Evolutionary conservation across 2,113 vertebrate genomes (phyloP), one percentile per base, ranked within the genome.

Genomic region (Acanthochromis polyacanthus): DNA sequence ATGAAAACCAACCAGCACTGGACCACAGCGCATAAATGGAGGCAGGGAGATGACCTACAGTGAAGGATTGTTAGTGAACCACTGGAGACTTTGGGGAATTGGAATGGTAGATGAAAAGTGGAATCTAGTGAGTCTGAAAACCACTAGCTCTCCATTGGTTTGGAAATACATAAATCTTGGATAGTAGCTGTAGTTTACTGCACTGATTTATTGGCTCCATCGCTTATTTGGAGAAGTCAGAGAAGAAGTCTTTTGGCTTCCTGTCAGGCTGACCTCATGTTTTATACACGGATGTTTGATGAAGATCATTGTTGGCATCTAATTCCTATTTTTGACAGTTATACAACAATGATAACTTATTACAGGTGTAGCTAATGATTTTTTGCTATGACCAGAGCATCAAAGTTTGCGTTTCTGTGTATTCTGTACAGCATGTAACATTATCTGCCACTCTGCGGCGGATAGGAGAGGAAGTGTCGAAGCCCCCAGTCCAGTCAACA

Each of bases 401-500:
- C 51, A 57, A 16, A 46, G 2, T 61, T 38, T 51, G 22, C 51
- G 60, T 68, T 23, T 78, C 15, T 86, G 16, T 73, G 17, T 81
- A 43, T 61, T 70, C 28, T 83, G 11, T 65, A 5, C 87, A 97
- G 96, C 93, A 93, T 55, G 75, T 90, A 50, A 83, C 90, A 25
- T 82, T 96, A 73, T 94, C 93, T 45, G 92, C 97, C 73, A 97
- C 96, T 3, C 77, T 96, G 90, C 94, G 96, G 62, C 92, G 96
- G 61, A 69, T 98, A 63, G 96, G 96, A 0, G 95, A 97, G 90
- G 95, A 95, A 59, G 71, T 97, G 72, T 96, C 95, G 78, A 96
- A 93, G 92, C 94, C 94, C 19, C 23, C 93, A 20, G 51, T 75
- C 28, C 94, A 82, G 82, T 78, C 81, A 5, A 36, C 81, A 12